Evolutionary conservation across 2,797 vertebrate species (phyloP).

Genomic region (Gastrophryne carolinensis): DNA sequence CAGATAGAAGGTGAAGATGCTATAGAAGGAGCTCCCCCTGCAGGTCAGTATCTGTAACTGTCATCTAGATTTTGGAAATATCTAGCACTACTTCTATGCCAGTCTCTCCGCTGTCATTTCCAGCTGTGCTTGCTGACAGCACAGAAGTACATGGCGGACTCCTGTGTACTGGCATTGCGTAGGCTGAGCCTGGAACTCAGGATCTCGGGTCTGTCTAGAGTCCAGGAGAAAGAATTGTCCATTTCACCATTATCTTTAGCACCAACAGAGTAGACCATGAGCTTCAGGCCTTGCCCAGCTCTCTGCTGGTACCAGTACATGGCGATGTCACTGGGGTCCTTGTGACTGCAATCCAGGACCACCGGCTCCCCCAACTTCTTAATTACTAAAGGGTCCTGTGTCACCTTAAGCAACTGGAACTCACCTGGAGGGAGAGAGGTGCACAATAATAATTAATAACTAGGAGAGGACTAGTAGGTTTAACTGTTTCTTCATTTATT

Average conservation of each 20-base stretch:
- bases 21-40: background rate
- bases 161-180: background rate
- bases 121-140: background rate
- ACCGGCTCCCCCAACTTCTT: background rate
- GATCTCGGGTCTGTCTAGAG: background rate
- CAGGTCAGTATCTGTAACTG: background rate
- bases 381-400: background rate
- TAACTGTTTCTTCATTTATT: no score
- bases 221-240: background rate
- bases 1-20: no score
- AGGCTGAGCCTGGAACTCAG: background rate
- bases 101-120: background rate
- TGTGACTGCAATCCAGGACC: background rate
- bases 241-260: background rate
- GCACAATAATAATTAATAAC: background rate
- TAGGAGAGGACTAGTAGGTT: no score
- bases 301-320: slow-evolving; percentile 50
- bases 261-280: background rate
- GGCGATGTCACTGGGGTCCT: background rate
- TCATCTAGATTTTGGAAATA: background rate
- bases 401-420: background rate
- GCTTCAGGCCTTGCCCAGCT: background rate
- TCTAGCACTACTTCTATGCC: background rate
- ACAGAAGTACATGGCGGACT: background rate
- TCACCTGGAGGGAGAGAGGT: background rate